Conservation (phyloP, 2,113 vertebrate species). For the Psephotus haematonotus region DNA sequence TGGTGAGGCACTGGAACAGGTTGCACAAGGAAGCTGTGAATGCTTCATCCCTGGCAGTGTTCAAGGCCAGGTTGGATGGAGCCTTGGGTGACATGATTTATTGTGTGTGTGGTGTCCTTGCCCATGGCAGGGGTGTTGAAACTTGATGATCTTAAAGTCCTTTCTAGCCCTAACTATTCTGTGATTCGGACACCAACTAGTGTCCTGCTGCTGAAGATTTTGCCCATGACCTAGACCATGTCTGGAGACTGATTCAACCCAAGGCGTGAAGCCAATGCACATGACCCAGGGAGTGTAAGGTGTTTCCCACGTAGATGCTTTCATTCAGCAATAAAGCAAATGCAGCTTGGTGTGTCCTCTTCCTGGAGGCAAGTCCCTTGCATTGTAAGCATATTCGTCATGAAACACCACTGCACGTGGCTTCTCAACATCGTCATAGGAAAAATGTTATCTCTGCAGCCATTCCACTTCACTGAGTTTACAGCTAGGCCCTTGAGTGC, state of each 20-base stretch:
- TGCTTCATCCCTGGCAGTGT: not conserved
- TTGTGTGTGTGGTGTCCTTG: not conserved
- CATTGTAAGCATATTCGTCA: not conserved
- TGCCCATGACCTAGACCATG: not conserved
- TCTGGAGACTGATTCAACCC: not conserved
- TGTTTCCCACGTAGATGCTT: conserved; percentile 16
- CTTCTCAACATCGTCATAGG: not conserved
- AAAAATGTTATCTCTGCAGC: not conserved
- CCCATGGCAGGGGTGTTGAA: not conserved
- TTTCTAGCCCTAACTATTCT: not conserved
- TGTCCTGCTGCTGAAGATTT: not conserved
- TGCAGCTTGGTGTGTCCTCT: not conserved
- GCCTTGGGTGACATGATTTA: not conserved
- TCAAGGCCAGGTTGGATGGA: not conserved
- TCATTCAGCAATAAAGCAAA: not conserved
- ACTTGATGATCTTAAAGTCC: not conserved
- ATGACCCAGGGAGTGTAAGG: conserved; percentile 3
- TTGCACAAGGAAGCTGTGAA: not conserved
- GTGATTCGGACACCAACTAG: not conserved
- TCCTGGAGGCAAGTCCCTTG: conserved; percentile 11
- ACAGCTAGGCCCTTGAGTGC: not conserved
- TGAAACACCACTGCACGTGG: not conserved
- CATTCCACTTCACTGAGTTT: not conserved
- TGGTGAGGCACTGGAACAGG: not conserved
- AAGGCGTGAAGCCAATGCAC: not conserved